Evolutionary conservation across 1,140 invertebrate species (phyloP), one percentile per base, ranked within the genome.

Genomic region (Thaumatotibia leucotreta): DNA sequence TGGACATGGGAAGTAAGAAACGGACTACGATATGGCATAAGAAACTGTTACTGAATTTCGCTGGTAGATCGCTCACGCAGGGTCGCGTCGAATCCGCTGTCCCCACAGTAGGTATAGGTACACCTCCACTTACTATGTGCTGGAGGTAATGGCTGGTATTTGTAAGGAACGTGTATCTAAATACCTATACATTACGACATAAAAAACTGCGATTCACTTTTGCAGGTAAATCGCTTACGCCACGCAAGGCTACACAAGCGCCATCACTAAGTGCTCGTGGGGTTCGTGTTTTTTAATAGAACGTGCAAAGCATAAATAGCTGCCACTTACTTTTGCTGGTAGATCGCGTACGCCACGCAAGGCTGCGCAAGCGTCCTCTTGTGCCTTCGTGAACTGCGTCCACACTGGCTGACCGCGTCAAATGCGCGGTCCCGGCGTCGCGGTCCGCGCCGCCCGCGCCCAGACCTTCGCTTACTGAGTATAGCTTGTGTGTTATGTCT

Each of bases 401-500:
- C 27, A 95, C 93, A 64, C 95, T 96, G 50, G 95, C 92, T 63
- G 95, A 95, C 17, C 95, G 92, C 54, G 93, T 93, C 65, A 95
- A 91, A 65, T 91, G 91, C 10, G 89, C 79, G 6, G 86, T 77
- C 0, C 75, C 74, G 4, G 84, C 82, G 23, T 91, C 91, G 22
- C 82, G 77, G 29, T 92, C 88, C 2, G 72, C 87, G 20, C 92
- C 88, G 4, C 92, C 93, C 64, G 92, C 92, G 4, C 92, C 86
- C 24, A 92, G 77, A 4, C 91, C 92, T 79, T 97, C 96, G 80
- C 96, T 96, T 63, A 96, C 92, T 35, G 95, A 95, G 80, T 97
- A 97, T 69, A 97, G 88, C 86, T 97, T 97, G 74, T 95, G 94
- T 1, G 96, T 97, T 77, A 97, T 96, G 82, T 97, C 96, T 88